Evolutionary conservation across 1,140 invertebrate species (phyloP).

Genomic region (Asbolus verrucosus): DNA sequence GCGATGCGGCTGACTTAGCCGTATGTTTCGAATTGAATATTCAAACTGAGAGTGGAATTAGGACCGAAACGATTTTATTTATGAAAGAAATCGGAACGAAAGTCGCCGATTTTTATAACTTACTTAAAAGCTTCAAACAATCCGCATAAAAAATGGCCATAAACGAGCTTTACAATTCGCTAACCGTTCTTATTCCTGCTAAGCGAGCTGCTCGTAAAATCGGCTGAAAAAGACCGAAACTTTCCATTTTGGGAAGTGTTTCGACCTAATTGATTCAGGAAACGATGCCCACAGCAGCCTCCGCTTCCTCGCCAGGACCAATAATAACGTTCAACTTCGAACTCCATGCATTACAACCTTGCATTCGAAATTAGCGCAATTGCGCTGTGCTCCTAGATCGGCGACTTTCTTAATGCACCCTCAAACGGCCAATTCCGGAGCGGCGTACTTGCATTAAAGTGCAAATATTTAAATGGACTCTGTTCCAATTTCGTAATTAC

Average conservation of each 20-base stretch:
- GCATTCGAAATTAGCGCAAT: constrained; percentile 14
- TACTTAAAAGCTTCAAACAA: constrained; percentile 21
- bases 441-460: constrained; percentile 1
- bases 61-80: constrained; percentile 19
- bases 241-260: constrained; percentile 8
- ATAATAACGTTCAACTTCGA: constrained; percentile 4
- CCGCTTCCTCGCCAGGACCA: background rate
- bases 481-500: background rate
- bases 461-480: background rate
- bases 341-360: background rate
- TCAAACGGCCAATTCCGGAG: constrained; percentile 2
- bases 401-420: constrained; percentile 19
- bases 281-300: too few relatives aligned
- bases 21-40: constrained; percentile 30
- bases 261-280: constrained; percentile 28
- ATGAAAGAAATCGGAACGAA: constrained; percentile 28
- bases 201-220: constrained; percentile 13
- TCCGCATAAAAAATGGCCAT: constrained; percentile 13
- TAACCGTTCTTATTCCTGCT: background rate
- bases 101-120: constrained; percentile 19
- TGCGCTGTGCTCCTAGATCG: constrained; percentile 11
- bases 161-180: constrained; percentile 24
- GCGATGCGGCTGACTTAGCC: constrained; percentile 7
- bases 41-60: constrained; percentile 11
- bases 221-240: constrained; percentile 8